Evolutionary conservation across 2,113 vertebrate genomes (phyloP).

Genomic region (Sturnus vulgaris): DNA sequence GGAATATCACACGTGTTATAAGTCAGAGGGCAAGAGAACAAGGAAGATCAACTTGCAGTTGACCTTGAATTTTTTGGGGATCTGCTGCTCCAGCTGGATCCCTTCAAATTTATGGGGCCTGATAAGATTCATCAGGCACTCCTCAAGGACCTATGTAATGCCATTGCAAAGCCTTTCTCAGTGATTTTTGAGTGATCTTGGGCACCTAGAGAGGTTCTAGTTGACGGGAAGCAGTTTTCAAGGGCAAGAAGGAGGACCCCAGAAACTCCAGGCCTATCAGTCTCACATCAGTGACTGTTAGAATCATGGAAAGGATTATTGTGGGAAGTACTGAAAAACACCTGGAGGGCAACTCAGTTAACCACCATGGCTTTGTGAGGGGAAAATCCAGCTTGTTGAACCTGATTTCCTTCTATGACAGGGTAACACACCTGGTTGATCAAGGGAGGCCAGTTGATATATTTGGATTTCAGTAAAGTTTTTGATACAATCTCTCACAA

Average conservation of each 20-base stretch:
- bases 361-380: background rate
- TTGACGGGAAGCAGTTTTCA: background rate
- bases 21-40: background rate
- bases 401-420: background rate
- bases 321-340: background rate
- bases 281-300: background rate
- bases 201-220: background rate
- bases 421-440: background rate
- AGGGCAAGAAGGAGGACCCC: background rate
- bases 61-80: background rate
- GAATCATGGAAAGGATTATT: background rate
- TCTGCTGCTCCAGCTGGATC: background rate
- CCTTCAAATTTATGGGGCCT: too few species aligned
- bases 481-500: background rate
- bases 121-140: background rate
- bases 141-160: background rate
- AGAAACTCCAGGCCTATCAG: background rate
- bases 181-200: background rate
- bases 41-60: rapidly evolving
- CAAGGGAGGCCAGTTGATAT: background rate
- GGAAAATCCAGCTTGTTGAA: background rate
- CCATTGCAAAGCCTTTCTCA: background rate
- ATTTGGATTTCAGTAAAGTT: background rate
- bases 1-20: background rate
- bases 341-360: background rate